A percentile compares a stretch with the other conserved stretches of the same genome.
Conservation (phyloP, 2,888 invertebrate genomes). For the Agrochola lychnidis region DNA sequence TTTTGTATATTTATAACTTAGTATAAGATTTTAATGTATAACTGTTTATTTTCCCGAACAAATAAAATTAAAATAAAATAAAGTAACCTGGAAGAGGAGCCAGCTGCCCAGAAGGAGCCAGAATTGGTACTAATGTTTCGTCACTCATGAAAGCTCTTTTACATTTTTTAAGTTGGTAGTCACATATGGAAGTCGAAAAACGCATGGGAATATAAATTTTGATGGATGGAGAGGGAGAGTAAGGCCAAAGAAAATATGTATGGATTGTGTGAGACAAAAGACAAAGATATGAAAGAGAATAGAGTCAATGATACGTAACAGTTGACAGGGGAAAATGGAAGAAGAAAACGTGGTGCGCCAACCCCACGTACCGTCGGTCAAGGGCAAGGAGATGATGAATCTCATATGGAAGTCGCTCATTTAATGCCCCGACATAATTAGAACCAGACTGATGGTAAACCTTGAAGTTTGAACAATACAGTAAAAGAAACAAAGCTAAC, state of each 20-base stretch:
- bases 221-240: too few species aligned
- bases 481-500: not conserved
- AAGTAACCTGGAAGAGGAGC: not conserved
- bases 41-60: too few species aligned
- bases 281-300: too few species aligned
- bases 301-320: too few species aligned
- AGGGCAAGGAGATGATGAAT: not conserved
- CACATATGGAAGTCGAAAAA: not conserved
- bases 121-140: not conserved
- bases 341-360: too few species aligned
- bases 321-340: too few species aligned
- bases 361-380: not conserved
- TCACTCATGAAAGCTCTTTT: not conserved
- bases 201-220: not conserved
- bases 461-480: conserved; percentile 28
- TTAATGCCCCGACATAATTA: conserved; percentile 11
- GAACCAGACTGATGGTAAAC: not conserved
- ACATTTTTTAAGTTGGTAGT: not conserved
- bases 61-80: too few species aligned
- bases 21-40: too few species aligned
- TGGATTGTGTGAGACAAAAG: too few species aligned
- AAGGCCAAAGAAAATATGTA: too few species aligned
- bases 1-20: too few species aligned
- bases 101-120: not conserved
- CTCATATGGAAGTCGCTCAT: not conserved